phyloP scores from a whole-genome alignment of 2,888 invertebrate genomes.

The Phanerotoma sp. region DNA sequence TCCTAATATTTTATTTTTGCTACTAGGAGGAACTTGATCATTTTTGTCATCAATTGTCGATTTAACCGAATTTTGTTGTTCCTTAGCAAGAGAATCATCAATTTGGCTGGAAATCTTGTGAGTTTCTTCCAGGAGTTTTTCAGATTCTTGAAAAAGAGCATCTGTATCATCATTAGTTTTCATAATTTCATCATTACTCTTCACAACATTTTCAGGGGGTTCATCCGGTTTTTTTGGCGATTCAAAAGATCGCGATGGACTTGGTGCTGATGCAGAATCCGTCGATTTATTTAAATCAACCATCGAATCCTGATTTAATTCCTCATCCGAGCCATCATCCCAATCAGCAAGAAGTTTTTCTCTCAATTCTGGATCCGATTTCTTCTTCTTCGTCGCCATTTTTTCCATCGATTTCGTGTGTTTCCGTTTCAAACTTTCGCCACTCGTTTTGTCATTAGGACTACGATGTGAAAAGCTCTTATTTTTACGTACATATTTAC shows the following conservation, averaged over 20 bases:
- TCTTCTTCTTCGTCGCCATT: conserved; percentile 56
- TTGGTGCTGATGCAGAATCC: conserved; percentile 24
- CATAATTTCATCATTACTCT: conserved; percentile 15
- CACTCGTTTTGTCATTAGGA: conserved; percentile 49
- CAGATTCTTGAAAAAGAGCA: conserved; percentile 19
- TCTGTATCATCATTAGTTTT: conserved; percentile 28
- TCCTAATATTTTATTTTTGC: conserved; percentile 16
- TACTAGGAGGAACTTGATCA: background rate
- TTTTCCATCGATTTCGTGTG: conserved; percentile 47
- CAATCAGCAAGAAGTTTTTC: conserved; percentile 75
- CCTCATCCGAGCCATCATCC: conserved; percentile 67
- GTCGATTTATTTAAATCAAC: conserved; percentile 38
- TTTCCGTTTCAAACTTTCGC: conserved; percentile 50
- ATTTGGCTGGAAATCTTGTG: background rate
- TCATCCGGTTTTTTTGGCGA: no score
- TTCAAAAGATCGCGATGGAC: no score
- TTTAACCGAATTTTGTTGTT: background rate
- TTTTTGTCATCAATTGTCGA: conserved; percentile 16
- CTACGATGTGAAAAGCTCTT: conserved; percentile 43
- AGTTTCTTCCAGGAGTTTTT: conserved; percentile 10
- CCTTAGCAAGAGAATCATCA: no score
- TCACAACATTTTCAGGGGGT: no score
- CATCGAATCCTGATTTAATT: conserved; percentile 43
- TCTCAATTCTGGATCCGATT: conserved; percentile 67
- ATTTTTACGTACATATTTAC: conserved; percentile 57